phyloP scores from a whole-genome alignment of 92 coral and sea anemone genomes.

The Anthopleura xanthogrammica region DNA sequence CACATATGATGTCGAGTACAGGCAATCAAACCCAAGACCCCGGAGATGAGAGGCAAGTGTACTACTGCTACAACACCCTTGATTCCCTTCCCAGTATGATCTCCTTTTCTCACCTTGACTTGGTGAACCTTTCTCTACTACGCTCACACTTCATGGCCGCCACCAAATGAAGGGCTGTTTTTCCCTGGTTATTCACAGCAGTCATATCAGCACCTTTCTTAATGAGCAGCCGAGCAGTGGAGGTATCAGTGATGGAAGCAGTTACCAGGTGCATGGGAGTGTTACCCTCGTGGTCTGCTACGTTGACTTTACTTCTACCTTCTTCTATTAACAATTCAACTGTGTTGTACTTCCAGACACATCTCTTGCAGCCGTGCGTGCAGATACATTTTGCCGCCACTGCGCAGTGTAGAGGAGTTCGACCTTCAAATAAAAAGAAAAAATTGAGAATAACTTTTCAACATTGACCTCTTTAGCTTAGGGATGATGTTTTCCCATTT shows the following conservation, averaged over 20 bases:
- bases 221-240: slow-evolving; percentile 66
- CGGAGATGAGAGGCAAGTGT: no score
- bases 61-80: background rate
- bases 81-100: background rate
- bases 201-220: slow-evolving; percentile 62
- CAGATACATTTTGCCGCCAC: slow-evolving; percentile 72
- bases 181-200: slow-evolving; percentile 63
- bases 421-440: background rate
- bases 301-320: slow-evolving; percentile 55
- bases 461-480: background rate
- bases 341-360: slow-evolving; percentile 80
- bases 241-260: slow-evolving; percentile 64
- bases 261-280: slow-evolving; percentile 73
- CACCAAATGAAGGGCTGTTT: slow-evolving; percentile 65
- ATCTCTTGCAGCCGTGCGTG: slow-evolving; percentile 76
- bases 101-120: slow-evolving; percentile 28
- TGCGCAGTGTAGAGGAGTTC: slow-evolving; percentile 69
- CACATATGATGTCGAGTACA: no score
- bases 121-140: slow-evolving; percentile 51
- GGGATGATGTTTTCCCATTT: background rate
- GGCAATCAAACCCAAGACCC: no score
- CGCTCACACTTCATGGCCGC: slow-evolving; percentile 68
- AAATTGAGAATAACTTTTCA: no score
- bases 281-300: slow-evolving; percentile 65
- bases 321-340: slow-evolving; percentile 68